Conservation (phyloP, 2,113 vertebrate genomes). For the Stegastes partitus region DNA sequence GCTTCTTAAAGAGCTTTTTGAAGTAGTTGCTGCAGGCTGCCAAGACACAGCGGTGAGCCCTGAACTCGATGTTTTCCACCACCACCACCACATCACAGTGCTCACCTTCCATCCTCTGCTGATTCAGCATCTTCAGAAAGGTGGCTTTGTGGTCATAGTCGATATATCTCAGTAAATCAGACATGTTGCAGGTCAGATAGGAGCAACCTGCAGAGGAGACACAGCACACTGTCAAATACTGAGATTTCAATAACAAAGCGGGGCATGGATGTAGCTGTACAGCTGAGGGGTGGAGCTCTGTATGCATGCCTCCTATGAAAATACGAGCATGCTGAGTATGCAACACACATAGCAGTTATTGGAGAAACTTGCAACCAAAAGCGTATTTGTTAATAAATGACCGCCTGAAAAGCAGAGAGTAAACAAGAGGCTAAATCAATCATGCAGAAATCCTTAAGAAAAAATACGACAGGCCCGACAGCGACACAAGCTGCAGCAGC, state of each 20-base stretch:
- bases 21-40: conserved; percentile 98
- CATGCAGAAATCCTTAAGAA: conserved; percentile 52
- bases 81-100: conserved; percentile 97
- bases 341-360: background rate
- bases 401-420: background rate
- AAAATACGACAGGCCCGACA: conserved; percentile 53
- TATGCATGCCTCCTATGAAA: conserved; percentile 12
- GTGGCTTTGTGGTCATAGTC: conserved; percentile 98
- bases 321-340: conserved; percentile 3
- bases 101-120: conserved; percentile 95
- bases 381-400: background rate
- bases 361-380: background rate
- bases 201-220: conserved; percentile 86
- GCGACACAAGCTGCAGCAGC: conserved; percentile 30
- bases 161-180: conserved; percentile 97
- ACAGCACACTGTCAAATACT: conserved; percentile 27
- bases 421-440: conserved; percentile 38
- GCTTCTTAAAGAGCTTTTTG: conserved; percentile 97
- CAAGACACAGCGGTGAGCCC: conserved; percentile 94
- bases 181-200: conserved; percentile 90
- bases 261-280: conserved; percentile 12
- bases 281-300: conserved; percentile 67
- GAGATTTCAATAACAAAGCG: background rate
- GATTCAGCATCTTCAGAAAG: conserved; percentile 96
- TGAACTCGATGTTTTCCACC: conserved; percentile 96